Percentiles rank a stretch among this genome's conserved stretches.
Evolutionary conservation across 1,140 invertebrate species (phyloP).

Genomic region (Listronotus bonariensis): DNA sequence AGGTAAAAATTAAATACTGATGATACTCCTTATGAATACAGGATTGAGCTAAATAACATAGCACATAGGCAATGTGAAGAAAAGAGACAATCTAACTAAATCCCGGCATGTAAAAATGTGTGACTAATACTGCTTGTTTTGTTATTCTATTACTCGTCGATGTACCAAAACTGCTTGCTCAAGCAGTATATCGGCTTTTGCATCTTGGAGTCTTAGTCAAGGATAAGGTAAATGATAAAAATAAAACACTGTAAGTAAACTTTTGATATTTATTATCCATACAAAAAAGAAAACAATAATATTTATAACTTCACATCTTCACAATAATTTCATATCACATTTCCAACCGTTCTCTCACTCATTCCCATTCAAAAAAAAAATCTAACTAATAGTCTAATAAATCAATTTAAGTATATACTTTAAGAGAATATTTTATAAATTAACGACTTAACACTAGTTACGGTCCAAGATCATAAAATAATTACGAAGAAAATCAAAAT

Average conservation of each 20-base stretch:
- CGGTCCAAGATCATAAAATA: slow-evolving; percentile 42
- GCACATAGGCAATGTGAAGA: too few relatives aligned
- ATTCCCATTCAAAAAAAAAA: slow-evolving; percentile 32
- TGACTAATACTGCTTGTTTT: too few relatives aligned
- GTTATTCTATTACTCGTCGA: too few relatives aligned
- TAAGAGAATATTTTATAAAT: slow-evolving; percentile 46
- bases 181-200: too few relatives aligned
- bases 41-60: too few relatives aligned
- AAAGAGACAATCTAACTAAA: too few relatives aligned
- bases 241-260: slow-evolving; percentile 26
- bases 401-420: slow-evolving; percentile 46
- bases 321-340: slow-evolving; percentile 44
- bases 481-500: slow-evolving; percentile 41
- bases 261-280: slow-evolving; percentile 46
- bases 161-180: too few relatives aligned
- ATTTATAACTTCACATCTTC: slow-evolving; percentile 41
- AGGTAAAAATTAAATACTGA: too few relatives aligned
- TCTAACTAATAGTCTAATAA: slow-evolving; percentile 43
- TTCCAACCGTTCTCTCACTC: slow-evolving; percentile 37
- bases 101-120: too few relatives aligned
- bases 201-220: too few relatives aligned
- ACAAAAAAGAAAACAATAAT: slow-evolving; percentile 46
- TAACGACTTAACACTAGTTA: slow-evolving; percentile 41
- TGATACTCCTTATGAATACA: too few relatives aligned
- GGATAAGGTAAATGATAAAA: too few relatives aligned